Conservation (phyloP, 2,888 invertebrate species). For the Germaria angustata region DNA sequence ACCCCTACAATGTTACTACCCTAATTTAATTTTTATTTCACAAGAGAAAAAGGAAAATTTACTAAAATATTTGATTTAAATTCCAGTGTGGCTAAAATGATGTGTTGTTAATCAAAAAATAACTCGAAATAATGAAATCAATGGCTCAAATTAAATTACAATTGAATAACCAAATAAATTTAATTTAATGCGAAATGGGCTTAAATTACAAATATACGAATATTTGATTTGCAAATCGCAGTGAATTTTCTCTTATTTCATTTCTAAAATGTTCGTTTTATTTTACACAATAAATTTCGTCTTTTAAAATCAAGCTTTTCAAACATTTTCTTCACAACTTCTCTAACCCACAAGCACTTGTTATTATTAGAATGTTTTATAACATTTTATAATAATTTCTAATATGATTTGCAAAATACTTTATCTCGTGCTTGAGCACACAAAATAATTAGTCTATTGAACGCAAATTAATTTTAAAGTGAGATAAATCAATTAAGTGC, state of each 20-base stretch:
- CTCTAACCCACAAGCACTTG: neutral
- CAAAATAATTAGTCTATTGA: slow-evolving; percentile 58
- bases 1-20: too few species aligned
- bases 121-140: slow-evolving; percentile 50
- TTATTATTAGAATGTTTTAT: neutral
- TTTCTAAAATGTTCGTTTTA: neutral
- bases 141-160: slow-evolving; percentile 24
- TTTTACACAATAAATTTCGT: neutral
- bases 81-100: slow-evolving; percentile 52
- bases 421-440: slow-evolving; percentile 48
- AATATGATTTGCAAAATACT: slow-evolving; percentile 31
- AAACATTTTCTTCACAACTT: neutral
- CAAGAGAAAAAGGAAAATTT: neutral
- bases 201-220: too few species aligned
- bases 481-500: slow-evolving; percentile 54
- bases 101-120: slow-evolving; percentile 60
- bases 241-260: neutral
- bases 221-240: neutral
- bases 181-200: neutral
- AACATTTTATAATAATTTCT: neutral
- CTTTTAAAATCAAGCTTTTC: neutral
- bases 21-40: slow-evolving; percentile 5
- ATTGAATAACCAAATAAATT: slow-evolving; percentile 30
- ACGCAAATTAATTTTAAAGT: slow-evolving; percentile 56
- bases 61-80: slow-evolving; percentile 51